These are phyloP conservation scores for Clarias macrocephalus DNA, from an alignment of 2,113 vertebrate genomes.

Conservation along the genomic window DNA sequence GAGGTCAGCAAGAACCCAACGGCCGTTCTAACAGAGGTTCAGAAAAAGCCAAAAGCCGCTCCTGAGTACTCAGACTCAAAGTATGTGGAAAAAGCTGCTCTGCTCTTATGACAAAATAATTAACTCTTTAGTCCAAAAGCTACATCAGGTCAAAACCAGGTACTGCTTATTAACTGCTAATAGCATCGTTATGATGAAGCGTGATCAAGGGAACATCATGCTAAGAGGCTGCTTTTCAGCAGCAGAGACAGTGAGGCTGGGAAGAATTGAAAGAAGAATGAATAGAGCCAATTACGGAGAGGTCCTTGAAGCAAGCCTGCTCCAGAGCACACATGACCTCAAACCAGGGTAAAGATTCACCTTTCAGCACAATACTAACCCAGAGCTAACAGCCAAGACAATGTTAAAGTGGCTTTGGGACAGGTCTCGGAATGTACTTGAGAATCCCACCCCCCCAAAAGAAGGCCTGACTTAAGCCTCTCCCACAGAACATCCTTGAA, in stretches of 20 bases:
- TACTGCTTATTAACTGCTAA: background rate
- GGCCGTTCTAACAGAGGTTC: background rate
- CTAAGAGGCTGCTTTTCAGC: background rate
- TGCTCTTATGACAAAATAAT: background rate
- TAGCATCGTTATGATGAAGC: background rate
- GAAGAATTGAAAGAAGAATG: background rate
- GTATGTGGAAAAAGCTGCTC: background rate
- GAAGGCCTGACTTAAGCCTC: background rate
- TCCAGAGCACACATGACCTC: background rate
- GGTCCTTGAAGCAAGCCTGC: background rate
- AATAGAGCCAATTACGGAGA: background rate
- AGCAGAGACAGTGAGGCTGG: background rate
- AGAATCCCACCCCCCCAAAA: background rate
- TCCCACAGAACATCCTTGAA: background rate
- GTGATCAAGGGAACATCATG: background rate
- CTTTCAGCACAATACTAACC: background rate
- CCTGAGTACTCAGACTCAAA: background rate
- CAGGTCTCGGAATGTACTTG: background rate
- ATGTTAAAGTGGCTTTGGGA: background rate
- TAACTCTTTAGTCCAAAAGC: background rate
- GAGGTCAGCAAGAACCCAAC: background rate
- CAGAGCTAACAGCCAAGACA: background rate
- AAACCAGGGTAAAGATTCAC: background rate
- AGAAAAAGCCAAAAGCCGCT: background rate
- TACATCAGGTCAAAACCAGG: background rate